Evolutionary conservation across 2,888 invertebrate genomes (phyloP), one percentile per base, ranked within the genome.

Genomic region (Thelaira solivaga): DNA sequence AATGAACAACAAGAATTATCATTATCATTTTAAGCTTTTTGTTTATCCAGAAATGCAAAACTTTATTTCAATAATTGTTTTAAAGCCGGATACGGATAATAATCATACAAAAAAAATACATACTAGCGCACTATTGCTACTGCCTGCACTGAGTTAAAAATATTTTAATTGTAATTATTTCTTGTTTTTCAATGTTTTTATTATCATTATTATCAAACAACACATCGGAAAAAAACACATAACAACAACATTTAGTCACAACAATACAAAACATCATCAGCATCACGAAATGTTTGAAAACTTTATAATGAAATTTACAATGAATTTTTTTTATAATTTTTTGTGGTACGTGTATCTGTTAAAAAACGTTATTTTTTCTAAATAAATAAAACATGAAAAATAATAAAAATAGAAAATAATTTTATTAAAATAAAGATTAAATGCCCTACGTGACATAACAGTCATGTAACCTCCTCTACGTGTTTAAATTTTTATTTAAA

Each of bases 111-210:
- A 59, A n/a, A n/a, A n/a, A n/a, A n/a, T n/a, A n/a, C n/a, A 67
- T 65, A 41, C 43, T 51, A 26, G 41, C 41, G 26, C 51, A 34
- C 59, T 51, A 29, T 34, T 69, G 73, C n/a, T n/a, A n/a, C n/a
- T n/a, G n/a, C n/a, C n/a, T n/a, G n/a, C 69, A 59, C 39, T 69
- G 53, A 74, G 45, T 53, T 73, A 59, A 74, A 78, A 74, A 69
- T 74, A 78, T 74, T 78, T 74, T 65, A 74, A 74, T 78, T 69
- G 74, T 69, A 61, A 61, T 69, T 69, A 57, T 62, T 68, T 11
- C 13, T 36, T 18, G 43, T 71, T 62, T 62, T 55, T 31, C 31
- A 6, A 10, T 34, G 11, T 26, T 65, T n/a, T 57, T 72, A 53
- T 57, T 43, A 34, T 62, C 62, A 49, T 57, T 59, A 74, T 57